Percentiles rank a stretch among this genome's conserved stretches.
Conservation (phyloP, 2,113 vertebrate genomes). For the Arizona elegans region DNA sequence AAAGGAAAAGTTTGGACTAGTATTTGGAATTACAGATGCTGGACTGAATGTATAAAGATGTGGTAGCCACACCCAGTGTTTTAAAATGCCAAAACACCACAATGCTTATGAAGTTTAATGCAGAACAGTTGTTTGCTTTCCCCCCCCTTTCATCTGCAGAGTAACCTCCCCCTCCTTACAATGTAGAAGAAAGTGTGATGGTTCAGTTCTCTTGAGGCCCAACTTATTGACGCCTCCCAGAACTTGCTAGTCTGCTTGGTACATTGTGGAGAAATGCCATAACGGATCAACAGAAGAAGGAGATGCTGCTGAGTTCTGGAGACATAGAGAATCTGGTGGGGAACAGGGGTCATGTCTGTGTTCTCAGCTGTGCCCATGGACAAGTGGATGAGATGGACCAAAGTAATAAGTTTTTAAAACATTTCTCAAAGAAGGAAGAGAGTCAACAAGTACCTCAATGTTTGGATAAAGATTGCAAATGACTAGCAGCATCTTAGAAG, state of each 20-base stretch:
- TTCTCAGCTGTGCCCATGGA: background rate
- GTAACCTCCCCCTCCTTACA: conserved; percentile 53
- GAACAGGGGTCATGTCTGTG: background rate
- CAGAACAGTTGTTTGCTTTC: conserved; percentile 48
- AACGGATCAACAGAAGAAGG: background rate
- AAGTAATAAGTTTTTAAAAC: background rate
- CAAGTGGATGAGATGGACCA: background rate
- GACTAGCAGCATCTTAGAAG: background rate
- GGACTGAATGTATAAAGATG: conserved; percentile 41
- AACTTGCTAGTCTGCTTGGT: background rate
- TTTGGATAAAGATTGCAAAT: background rate
- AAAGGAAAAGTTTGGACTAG: conserved; percentile 2
- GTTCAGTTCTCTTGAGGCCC: conserved; percentile 57
- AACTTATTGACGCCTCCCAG: conserved; percentile 19
- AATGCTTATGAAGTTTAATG: conserved; percentile 52
- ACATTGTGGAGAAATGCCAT: background rate
- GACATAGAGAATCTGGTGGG: background rate
- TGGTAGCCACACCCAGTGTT: conserved; percentile 51
- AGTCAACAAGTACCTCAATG: background rate
- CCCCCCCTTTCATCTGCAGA: conserved; percentile 34
- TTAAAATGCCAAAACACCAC: conserved; percentile 47
- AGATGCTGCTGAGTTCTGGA: background rate
- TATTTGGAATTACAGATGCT: conserved; percentile 30
- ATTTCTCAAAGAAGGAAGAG: background rate
- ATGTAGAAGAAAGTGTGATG: conserved; percentile 52